Evolutionary conservation across 2,888 invertebrate genomes (phyloP).

Genomic region (Tuta absoluta): DNA sequence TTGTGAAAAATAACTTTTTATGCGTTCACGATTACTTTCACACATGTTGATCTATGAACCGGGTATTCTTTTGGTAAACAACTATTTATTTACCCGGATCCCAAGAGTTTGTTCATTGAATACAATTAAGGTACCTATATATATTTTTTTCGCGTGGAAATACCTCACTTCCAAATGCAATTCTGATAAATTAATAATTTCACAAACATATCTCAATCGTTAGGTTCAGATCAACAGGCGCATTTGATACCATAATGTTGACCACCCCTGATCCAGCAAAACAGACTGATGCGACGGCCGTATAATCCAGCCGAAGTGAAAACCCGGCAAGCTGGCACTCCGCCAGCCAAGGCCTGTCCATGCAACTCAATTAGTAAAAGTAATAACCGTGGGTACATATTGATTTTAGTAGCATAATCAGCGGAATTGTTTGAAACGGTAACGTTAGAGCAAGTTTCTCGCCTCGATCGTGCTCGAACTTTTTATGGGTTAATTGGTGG

Average conservation of each 20-base stretch:
- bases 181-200: too few species aligned
- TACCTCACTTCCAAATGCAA: too few species aligned
- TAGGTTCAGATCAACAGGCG: not conserved
- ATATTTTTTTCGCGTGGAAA: too few species aligned
- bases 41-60: too few species aligned
- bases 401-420: slow-evolving; percentile 39
- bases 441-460: not conserved
- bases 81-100: too few species aligned
- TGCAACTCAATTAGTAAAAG: slow-evolving; percentile 62
- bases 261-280: slow-evolving; percentile 12
- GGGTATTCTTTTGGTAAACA: too few species aligned
- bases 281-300: slow-evolving; percentile 37
- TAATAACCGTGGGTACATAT: slow-evolving; percentile 52
- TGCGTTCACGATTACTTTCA: too few species aligned
- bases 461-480: not conserved
- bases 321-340: slow-evolving; percentile 49
- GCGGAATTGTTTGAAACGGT: slow-evolving; percentile 6
- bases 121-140: too few species aligned
- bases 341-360: slow-evolving; percentile 48
- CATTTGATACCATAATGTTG: not conserved
- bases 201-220: too few species aligned
- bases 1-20: too few species aligned
- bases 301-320: slow-evolving; percentile 65
- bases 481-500: too few species aligned
- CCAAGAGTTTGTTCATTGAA: too few species aligned